Evolutionary conservation across 2,888 invertebrate genomes (phyloP).

Genomic region (Pharmacophagus antenor): DNA sequence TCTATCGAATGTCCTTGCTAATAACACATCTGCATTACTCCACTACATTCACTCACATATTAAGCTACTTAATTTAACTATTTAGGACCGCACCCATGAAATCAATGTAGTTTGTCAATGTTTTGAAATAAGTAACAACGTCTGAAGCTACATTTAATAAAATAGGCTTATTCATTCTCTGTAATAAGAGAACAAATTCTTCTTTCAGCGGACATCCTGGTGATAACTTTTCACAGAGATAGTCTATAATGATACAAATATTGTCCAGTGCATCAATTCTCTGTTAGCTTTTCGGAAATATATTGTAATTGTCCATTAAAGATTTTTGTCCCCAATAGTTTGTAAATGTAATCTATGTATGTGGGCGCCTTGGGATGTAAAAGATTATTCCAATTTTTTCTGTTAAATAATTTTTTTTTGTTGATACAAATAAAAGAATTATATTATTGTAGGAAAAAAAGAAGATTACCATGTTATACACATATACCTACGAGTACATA

Average conservation of each 20-base stretch:
- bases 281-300: no score
- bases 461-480: slow-evolving; percentile 15
- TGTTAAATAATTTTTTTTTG: slow-evolving; percentile 11
- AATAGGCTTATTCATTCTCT: slow-evolving; percentile 52
- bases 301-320: no score
- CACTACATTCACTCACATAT: background rate
- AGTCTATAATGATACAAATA: slow-evolving; percentile 49
- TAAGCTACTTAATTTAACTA: background rate
- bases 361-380: no score
- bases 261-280: slow-evolving; percentile 49
- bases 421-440: slow-evolving; percentile 13
- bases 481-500: slow-evolving; percentile 17
- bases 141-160: slow-evolving; percentile 46
- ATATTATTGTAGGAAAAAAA: slow-evolving; percentile 16
- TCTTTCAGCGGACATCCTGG: slow-evolving; percentile 40
- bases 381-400: background rate
- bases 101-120: slow-evolving; percentile 49
- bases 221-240: slow-evolving; percentile 46
- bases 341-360: no score
- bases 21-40: background rate
- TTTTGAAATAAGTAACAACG: slow-evolving; percentile 44
- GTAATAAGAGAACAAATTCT: slow-evolving; percentile 41
- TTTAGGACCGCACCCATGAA: slow-evolving; percentile 52
- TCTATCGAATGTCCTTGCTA: background rate
- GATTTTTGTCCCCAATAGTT: no score